Percentiles rank a stretch among this genome's conserved stretches.
phyloP scores from a whole-genome alignment of 2,797 vertebrate genomes.

The Cuculus canorus region DNA sequence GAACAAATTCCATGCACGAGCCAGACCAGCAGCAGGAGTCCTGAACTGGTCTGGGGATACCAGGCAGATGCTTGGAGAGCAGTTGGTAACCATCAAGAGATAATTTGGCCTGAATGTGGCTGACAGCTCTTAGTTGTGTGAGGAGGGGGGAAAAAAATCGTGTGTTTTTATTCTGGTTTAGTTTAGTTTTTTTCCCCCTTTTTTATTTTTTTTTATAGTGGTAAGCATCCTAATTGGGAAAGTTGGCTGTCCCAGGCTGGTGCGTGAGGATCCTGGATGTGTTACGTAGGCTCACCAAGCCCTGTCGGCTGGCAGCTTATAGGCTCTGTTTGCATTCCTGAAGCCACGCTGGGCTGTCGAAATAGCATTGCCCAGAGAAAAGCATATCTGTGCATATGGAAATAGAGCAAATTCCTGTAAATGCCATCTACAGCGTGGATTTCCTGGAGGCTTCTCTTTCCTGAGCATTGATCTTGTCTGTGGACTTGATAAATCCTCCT shows the following conservation, averaged over 20 bases:
- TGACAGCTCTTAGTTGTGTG: neutral
- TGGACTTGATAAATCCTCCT: neutral
- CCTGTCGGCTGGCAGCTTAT: neutral
- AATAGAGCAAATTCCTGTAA: neutral
- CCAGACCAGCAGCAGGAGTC: neutral
- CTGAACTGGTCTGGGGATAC: neutral
- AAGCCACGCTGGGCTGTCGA: neutral
- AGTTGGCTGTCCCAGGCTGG: neutral
- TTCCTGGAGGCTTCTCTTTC: neutral
- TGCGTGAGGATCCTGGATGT: neutral
- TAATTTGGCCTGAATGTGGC: neutral
- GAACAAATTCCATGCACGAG: neutral
- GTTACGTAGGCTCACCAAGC: neutral
- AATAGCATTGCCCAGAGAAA: neutral
- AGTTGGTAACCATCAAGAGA: neutral
- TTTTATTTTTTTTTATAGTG: neutral
- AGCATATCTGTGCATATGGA: fast-evolving
- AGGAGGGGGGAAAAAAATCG: neutral
- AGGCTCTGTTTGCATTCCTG: neutral
- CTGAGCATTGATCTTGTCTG: neutral
- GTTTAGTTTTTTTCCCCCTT: neutral
- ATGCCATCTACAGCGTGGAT: neutral
- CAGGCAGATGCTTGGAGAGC: neutral
- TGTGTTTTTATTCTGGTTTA: too few relatives aligned
- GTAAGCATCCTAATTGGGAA: neutral